Evolutionary conservation across 2,888 invertebrate genomes (phyloP), one percentile per base, ranked within the genome.

Genomic region (Heliconius sara): DNA sequence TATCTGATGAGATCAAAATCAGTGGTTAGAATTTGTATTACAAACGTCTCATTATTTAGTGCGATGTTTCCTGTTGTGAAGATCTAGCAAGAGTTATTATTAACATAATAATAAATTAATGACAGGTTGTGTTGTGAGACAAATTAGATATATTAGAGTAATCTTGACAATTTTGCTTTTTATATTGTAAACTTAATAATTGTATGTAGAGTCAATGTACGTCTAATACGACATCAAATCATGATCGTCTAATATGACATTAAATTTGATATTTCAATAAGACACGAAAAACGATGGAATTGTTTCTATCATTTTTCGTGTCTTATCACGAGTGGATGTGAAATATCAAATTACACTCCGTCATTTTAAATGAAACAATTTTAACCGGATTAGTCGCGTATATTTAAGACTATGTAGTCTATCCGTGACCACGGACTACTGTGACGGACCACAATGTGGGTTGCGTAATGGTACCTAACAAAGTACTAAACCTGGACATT

Each of bases 1-100:
- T 89, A 93, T 93, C 91, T 88, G 92, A 91, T 91, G 89, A 89
- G 90, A 93, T 93, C 90, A 86, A 88, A 89, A 93, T 93, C 91
- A 89, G 88, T 89, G 84, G 88, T 87, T 89, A 84, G 89, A 90
- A 92, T 91, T 89, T 89, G 88, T 88, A 91, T 89, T 89, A 90
- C 90, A 90, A 90, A 88, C 88, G 88, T 88, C 88, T 89, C 86
- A 89, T 93, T 92, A 92, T 91, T 90, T 92, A 89, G 91, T 90
- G 89, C 89, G 84, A 87, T 89, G 89, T 87, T 87, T 85, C 84
- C 67, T 75, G 68, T 74, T 63, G 68, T 63, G 19, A 60, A 60
- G 72, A 73, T 65, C 57, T 52, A 39, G 39, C 66, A 19, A 60
- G 43, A 74, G 60, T 68, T 78, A 74, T 74, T 78, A 78, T 68